Base-by-base conservation (phyloP, 2,113 vertebrate species). In the Oxygymnocypris stewartii region DNA sequence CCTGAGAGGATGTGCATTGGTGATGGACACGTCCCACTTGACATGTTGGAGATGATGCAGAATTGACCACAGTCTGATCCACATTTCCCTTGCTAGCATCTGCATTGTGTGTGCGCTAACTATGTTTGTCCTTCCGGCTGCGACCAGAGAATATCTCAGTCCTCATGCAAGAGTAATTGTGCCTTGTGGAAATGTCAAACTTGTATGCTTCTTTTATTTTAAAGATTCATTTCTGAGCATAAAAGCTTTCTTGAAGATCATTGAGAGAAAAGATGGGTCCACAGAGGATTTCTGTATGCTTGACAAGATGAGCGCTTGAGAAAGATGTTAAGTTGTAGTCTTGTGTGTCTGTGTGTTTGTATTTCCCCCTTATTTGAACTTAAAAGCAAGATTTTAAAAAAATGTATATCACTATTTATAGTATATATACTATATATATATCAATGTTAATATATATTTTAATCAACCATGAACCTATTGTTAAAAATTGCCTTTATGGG, bases 81-180 rank as follows among this genome's bases (percentile, higher is more conserved):
- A 42, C 61, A 14, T 79, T 79, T 65, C 25, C 16, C 47, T 16
- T 10, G 42, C 35, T 12, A 44, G 20, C 44, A 82, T 87, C 9
- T 11, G 54, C 16, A 54, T 54, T 54, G 77, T n/a, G 23, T 81
- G 44, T 40, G 57, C 63, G 77, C 82, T 78, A 86, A 86, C 67
- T n/a, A 57, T 85, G 84, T 63, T 88, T 89, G 88, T 88, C 89
- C 86, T 42, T 91, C 83, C 87, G 87, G 31, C 73, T 87, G 82
- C 88, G 88, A 91, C 86, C 90, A 87, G 85, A 92, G 92, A 92
- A 87, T 69, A 77, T 76, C 86, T 84, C 85, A 81, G 74, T 73
- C 84, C 87, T 94, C 91, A 93, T 94, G 85, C 92, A 95, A 94
- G 90, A 93, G 76, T 92, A 84, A 93, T 91, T 9, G 23, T 14